Conservation (phyloP, 2,888 invertebrate genomes). For the Lasioglossum zephyrum region DNA sequence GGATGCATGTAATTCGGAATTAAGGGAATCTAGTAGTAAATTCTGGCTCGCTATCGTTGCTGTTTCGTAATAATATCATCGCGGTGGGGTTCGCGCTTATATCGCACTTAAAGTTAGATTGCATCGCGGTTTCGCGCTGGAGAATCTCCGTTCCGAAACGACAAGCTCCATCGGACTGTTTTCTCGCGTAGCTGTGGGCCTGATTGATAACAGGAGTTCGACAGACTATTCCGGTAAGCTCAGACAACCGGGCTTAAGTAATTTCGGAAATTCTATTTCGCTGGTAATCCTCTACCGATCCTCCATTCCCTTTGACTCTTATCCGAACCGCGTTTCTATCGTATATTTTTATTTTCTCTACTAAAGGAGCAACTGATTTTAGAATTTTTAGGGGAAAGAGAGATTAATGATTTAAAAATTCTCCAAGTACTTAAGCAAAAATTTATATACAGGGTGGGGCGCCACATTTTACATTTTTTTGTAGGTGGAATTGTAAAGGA, state of each 20-base stretch:
- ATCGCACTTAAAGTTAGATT: neutral
- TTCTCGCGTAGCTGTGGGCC: neutral
- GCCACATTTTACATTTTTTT: too few relatives aligned
- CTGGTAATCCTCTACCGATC: neutral
- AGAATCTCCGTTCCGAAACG: neutral
- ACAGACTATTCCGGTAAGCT: neutral
- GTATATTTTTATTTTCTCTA: neutral
- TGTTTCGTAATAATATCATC: neutral
- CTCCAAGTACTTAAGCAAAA: too few relatives aligned
- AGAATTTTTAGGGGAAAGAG: too few relatives aligned
- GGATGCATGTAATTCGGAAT: neutral
- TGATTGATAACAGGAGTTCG: neutral
- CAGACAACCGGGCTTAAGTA: neutral
- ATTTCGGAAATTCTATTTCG: neutral
- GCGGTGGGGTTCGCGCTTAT: neutral
- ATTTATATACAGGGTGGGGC: too few relatives aligned
- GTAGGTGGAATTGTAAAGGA: too few relatives aligned
- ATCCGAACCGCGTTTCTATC: neutral
- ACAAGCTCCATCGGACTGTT: neutral
- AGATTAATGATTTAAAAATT: too few relatives aligned
- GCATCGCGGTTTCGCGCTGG: neutral
- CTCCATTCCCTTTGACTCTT: neutral
- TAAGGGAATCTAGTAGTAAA: neutral
- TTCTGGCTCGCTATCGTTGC: neutral
- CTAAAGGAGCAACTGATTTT: neutral